Evolutionary conservation across 1,140 invertebrate species (phyloP).

Genomic region (Temnothorax nylanderi): DNA sequence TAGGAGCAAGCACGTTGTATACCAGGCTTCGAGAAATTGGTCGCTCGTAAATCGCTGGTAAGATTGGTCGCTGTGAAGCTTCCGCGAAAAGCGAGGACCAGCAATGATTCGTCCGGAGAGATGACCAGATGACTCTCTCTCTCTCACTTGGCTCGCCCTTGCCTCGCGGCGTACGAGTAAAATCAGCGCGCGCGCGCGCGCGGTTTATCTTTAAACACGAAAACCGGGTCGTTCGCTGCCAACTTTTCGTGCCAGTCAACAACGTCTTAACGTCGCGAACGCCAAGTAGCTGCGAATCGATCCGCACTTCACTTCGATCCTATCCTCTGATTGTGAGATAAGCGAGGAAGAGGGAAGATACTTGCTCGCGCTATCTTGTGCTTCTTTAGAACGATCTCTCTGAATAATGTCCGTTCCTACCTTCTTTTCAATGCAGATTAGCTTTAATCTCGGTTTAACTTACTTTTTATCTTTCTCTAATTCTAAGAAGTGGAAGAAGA

Average conservation of each 20-base stretch:
- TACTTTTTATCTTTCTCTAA: no score
- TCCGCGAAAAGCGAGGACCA: background rate
- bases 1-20: background rate
- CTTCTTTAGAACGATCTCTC: background rate
- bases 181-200: constrained; percentile 11
- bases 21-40: background rate
- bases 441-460: no score
- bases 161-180: background rate
- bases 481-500: no score
- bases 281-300: constrained; percentile 5
- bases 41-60: background rate
- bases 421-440: no score
- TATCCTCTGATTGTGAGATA: background rate
- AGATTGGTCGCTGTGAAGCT: background rate
- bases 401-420: background rate
- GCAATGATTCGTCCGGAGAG: background rate
- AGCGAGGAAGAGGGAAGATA: background rate
- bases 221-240: constrained; percentile 6
- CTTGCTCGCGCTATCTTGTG: background rate
- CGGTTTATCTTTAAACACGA: constrained; percentile 45
- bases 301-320: background rate
- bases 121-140: background rate
- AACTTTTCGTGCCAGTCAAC: constrained; percentile 40
- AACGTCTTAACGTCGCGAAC: constrained; percentile 13
- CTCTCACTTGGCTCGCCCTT: constrained; percentile 10